Base-by-base conservation (phyloP, 2,797 vertebrate species). In the Limnodromus scolopaceus region DNA sequence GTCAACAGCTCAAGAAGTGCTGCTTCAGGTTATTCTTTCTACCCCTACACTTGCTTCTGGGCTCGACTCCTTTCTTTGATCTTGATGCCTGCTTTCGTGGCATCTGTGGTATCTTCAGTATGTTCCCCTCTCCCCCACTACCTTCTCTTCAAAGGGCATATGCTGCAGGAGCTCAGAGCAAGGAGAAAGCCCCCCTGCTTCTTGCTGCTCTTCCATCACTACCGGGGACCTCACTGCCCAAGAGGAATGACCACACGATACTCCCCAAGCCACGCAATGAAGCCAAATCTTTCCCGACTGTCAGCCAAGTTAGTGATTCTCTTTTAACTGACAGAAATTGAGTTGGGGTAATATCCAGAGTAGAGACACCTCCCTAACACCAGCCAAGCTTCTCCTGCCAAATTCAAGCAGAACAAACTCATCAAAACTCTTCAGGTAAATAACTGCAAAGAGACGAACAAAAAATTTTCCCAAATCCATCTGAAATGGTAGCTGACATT, bases 11-110 rank as follows among this genome's bases (percentile, higher is more conserved):
- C 60, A 74, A 58, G 13, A 92, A 79, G 79, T 1, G 7, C 6
- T 79, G 39, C 7, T 84, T 75, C 38, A 57, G 11, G 58, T 46
- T 86, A 79, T 54, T 86, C 32, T 16, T 84, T 70, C 36, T 36
- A 86, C 6, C 7, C 11, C 34, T 72, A 16, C 0, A 0, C 1
- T 20, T 49, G 25, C 22, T 80, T 74, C n/a, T 32, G 51, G 45
- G 28, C 25, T 77, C 18, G 38, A 30, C 3, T 10, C 5, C 15
- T 13, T 16, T 13, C 66, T 38, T n/a, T 0, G 3, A 14, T 69
- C 28, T 74, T 0, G 0, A 5, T 10, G 11, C 1, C 53, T 25
- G 10, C 24, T 30, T 41, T 74, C 57, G 53, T 43, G 30, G 32
- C 22, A 25, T 8, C 61, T 60, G 20, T 12, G 55, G n/a, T 45